A percentile compares a stretch with the other conserved stretches of the same genome.
phyloP scores from a whole-genome alignment of 2,113 vertebrate species.

The Etheostoma cragini region DNA sequence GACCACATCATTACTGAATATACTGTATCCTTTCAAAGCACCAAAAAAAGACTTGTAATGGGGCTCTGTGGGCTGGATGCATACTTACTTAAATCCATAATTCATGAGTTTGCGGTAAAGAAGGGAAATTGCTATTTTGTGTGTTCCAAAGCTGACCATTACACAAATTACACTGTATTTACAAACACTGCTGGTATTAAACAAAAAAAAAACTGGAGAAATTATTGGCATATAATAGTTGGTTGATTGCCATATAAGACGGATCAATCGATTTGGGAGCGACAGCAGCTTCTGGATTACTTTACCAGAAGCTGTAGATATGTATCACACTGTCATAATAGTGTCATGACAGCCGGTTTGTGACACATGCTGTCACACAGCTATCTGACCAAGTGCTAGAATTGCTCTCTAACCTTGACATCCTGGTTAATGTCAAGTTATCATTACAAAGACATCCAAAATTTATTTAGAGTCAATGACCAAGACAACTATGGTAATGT shows the following conservation, averaged over 20 bases:
- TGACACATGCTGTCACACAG: no score
- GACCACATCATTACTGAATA: not conserved
- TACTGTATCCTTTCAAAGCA: not conserved
- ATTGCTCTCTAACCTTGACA: no score
- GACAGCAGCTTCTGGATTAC: no score
- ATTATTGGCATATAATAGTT: not conserved
- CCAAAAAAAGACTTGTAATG: conserved; percentile 5
- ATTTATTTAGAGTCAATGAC: no score
- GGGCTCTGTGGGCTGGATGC: conserved; percentile 7
- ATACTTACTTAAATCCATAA: conserved; percentile 31
- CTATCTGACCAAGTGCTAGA: no score
- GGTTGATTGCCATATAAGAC: not conserved
- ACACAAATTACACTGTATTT: not conserved
- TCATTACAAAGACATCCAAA: no score
- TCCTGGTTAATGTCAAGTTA: no score
- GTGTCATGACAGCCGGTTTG: no score
- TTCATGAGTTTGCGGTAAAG: conserved; percentile 24
- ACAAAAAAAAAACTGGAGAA: not conserved
- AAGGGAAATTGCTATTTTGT: not conserved
- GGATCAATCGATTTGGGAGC: not conserved
- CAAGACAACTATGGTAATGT: no score
- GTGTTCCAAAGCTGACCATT: not conserved
- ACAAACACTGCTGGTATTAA: not conserved
- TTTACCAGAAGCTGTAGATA: no score
- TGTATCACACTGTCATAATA: no score